Evolutionary conservation across 2,797 vertebrate species (phyloP), one percentile per base, ranked within the genome.

Genomic region (Epinephelus coioides): DNA sequence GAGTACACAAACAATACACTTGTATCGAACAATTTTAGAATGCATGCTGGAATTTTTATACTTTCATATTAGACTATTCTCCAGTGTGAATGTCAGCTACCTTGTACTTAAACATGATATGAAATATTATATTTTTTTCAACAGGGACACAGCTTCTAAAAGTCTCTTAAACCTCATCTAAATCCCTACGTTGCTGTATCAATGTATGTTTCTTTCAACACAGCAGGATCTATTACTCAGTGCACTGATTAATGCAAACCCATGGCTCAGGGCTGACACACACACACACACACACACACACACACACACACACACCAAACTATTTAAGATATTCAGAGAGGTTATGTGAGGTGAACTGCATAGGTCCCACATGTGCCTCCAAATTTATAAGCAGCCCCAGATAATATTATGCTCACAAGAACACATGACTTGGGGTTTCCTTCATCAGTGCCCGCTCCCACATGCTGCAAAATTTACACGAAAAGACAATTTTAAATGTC

Each of bases 311-410:
- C 27, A 10, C 25, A n/a, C 15, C 11, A 43, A 10, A 34, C 40
- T 14, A 38, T 74, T 72, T 49, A 25, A 84, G 44, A 38, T 55
- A 51, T 57, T 57, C 55, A 15, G 12, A 66, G 15, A 60, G 25
- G 40, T 79, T 54, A 74, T 30, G 27, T 43, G 46, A 77, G 78
- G 30, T 79, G 15, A 75, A 55, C 40, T 27, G 61, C 21, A 79
- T 51, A 78, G 17, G 50, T 3, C 18, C 40, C 49, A 60, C 21
- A 40, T 66, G 46, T 27, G 14, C 2, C 11, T 76, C 67, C 34
- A 67, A 77, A 77, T 69, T 56, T 59, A 69, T 30, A 21, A 27
- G 19, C 17, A 75, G 40, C 5, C 27, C 2, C 25, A 54, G 34
- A 43, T 43, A 63, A 54, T 34, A 34, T 23, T 21, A n/a, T 60